Percentiles rank a stretch among this genome's conserved stretches.
phyloP scores from a whole-genome alignment of 2,113 vertebrate genomes.

The Pseudorectes ferrugineus region DNA sequence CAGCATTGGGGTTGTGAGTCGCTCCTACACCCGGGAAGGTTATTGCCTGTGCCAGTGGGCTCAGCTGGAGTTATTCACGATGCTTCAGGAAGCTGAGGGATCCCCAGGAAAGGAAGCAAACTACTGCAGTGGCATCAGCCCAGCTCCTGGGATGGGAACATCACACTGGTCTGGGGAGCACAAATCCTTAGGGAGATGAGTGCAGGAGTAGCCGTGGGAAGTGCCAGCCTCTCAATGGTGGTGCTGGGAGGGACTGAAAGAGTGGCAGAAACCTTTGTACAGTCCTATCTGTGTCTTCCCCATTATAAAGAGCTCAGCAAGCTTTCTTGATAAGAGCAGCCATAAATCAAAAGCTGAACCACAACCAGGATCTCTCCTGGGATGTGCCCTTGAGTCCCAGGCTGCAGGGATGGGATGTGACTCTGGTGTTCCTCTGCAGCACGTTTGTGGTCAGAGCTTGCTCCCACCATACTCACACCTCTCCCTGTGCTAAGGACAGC shows the following conservation, averaged over 20 bases:
- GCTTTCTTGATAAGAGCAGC: neutral
- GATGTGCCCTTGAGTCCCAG: neutral
- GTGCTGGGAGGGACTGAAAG: neutral
- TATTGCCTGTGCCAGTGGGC: neutral
- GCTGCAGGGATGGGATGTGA: neutral
- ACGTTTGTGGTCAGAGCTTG: neutral
- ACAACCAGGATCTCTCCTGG: neutral
- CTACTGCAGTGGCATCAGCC: fast-evolving
- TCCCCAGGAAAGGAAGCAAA: neutral
- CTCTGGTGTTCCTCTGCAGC: neutral
- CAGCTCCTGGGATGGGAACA: neutral
- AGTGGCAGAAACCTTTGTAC: neutral
- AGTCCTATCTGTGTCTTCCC: neutral
- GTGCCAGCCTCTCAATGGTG: fast-evolving
- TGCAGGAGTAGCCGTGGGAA: neutral
- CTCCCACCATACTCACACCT: neutral
- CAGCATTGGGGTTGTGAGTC: fast-evolving
- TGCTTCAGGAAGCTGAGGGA: neutral
- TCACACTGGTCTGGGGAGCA: neutral
- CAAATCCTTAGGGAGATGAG: fast-evolving
- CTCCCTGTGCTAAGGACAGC: fast-evolving
- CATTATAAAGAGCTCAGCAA: neutral
- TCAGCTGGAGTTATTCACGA: fast-evolving
- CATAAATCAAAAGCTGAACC: neutral
- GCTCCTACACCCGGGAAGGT: neutral